phyloP scores from a whole-genome alignment of 2,797 vertebrate genomes.

The Sphaeramia orbicularis region DNA sequence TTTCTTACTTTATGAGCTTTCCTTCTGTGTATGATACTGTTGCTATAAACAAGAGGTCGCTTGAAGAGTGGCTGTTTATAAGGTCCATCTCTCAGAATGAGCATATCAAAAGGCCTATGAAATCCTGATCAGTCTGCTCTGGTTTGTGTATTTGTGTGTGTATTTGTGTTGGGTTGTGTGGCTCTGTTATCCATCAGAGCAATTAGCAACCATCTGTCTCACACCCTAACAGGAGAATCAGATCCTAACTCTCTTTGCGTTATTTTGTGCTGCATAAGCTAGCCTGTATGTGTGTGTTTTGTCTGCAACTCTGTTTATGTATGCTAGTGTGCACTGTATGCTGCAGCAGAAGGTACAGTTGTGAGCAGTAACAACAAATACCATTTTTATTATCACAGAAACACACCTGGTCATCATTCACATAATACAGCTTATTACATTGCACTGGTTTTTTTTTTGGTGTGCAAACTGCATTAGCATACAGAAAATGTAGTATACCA shows the following conservation, averaged over 20 bases:
- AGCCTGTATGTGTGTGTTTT: neutral
- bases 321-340: neutral
- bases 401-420: constrained; percentile 36
- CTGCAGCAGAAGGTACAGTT: constrained; percentile 19
- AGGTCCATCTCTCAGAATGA: constrained; percentile 64
- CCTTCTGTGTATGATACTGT: constrained; percentile 59
- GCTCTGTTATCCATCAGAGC: constrained; percentile 63
- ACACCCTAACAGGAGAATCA: constrained; percentile 48
- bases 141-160: constrained; percentile 41
- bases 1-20: constrained; percentile 61
- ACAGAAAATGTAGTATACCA: constrained; percentile 11
- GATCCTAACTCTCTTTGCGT: constrained; percentile 20
- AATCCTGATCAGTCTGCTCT: constrained; percentile 47
- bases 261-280: constrained; percentile 14
- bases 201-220: constrained; percentile 70
- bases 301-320: neutral
- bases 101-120: constrained; percentile 64
- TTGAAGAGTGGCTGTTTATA: constrained; percentile 70
- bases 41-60: constrained; percentile 74
- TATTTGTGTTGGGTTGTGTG: constrained; percentile 38
- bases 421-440: neutral
- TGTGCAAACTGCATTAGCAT: constrained; percentile 38
- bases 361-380: constrained; percentile 26
- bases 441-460: constrained; percentile 14
- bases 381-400: constrained; percentile 5